Conservation (phyloP, 37 sponge, comb jelly and placozoan genomes). For the Hexactinellida sp. region DNA sequence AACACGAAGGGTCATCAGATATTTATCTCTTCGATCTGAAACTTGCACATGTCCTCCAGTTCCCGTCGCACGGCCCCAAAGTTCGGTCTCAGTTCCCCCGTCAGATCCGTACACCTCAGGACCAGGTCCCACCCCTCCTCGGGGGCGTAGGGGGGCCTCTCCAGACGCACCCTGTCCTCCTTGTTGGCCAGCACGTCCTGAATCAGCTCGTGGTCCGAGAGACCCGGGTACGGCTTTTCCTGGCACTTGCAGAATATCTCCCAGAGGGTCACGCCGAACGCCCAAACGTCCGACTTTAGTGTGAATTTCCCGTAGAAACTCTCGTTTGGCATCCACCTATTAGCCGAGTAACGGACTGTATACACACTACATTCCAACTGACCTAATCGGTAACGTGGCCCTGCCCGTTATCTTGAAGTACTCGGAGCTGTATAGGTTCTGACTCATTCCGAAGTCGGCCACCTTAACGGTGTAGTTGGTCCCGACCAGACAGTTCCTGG, state of each 20-base stretch:
- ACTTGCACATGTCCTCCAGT: slow-evolving; percentile 14
- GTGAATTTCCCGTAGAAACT: slow-evolving; percentile 79
- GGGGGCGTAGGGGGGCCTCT: not conserved
- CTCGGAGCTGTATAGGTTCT: slow-evolving; percentile 51
- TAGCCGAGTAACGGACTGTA: slow-evolving; percentile 20
- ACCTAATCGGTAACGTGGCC: slow-evolving; percentile 35
- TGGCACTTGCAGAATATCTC: slow-evolving; percentile 55
- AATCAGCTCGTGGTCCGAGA: slow-evolving; percentile 62
- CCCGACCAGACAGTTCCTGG: slow-evolving; percentile 67
- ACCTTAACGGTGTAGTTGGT: slow-evolving; percentile 32
- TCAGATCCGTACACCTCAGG: not conserved
- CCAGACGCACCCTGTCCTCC: not conserved
- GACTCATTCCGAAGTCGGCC: slow-evolving; percentile 59
- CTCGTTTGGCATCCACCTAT: slow-evolving; percentile 79
- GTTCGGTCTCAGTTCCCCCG: not conserved
- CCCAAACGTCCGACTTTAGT: slow-evolving; percentile 65
- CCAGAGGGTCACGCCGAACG: slow-evolving; percentile 69
- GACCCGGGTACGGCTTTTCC: slow-evolving; percentile 45
- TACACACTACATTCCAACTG: too few species aligned
- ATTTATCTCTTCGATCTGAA: not conserved
- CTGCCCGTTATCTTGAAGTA: slow-evolving; percentile 44
- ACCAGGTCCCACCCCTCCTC: not conserved
- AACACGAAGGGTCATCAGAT: too few species aligned
- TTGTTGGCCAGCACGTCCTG: slow-evolving; percentile 28
- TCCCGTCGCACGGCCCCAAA: not conserved